Conservation (phyloP, 2,888 invertebrate genomes). For the Calameuta pallipes region DNA sequence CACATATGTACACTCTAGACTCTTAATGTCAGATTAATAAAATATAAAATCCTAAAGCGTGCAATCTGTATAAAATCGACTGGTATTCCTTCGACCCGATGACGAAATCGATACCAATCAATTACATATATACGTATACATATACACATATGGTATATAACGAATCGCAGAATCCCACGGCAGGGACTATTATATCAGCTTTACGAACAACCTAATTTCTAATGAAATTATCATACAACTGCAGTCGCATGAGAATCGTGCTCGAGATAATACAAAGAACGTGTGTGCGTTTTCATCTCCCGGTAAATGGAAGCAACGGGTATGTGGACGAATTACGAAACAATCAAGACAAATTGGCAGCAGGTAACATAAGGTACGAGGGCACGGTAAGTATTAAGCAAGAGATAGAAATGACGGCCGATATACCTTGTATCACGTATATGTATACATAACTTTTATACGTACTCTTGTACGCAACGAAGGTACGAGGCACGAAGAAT, state of each 20-base stretch:
- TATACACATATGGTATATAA: neutral
- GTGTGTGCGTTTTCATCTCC: constrained; percentile 1
- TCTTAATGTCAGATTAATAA: too few relatives aligned
- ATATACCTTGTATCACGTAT: neutral
- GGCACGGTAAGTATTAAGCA: neutral
- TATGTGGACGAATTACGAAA: constrained; percentile 40
- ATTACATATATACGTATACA: neutral
- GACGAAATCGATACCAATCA: neutral
- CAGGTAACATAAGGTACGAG: constrained; percentile 14
- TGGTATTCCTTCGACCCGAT: neutral
- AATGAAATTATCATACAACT: neutral
- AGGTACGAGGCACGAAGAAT: constrained; percentile 24
- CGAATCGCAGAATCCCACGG: neutral
- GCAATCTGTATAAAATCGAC: too few relatives aligned
- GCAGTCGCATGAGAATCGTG: neutral
- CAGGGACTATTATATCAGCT: neutral
- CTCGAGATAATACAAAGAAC: neutral
- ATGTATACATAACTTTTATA: neutral
- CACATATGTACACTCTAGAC: too few relatives aligned
- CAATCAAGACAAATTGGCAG: constrained; percentile 42
- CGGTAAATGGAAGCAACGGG: constrained; percentile 11
- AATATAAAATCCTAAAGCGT: too few relatives aligned
- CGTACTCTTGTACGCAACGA: neutral
- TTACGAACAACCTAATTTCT: constrained; percentile 3
- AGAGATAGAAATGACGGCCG: neutral